These are phyloP conservation scores for Drosophila leonis DNA, from an alignment of 2,888 invertebrate species.

Conservation along the genomic window DNA sequence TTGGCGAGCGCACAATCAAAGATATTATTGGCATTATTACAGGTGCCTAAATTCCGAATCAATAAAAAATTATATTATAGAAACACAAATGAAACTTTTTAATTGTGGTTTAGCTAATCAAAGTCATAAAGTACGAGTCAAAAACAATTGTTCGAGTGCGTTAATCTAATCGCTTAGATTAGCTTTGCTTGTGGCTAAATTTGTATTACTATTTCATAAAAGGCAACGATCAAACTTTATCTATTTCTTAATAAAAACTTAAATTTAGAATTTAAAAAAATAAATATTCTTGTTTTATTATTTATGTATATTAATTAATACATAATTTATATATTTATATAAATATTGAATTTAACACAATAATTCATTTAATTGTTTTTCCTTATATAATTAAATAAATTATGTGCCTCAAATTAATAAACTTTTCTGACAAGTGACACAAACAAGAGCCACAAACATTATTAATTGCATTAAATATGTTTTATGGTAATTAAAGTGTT, in stretches of 20 bases:
- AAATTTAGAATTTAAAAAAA: neutral
- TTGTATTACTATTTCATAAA: neutral
- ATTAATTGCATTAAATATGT: conserved; percentile 1
- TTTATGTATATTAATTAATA: neutral
- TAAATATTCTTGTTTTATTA: neutral
- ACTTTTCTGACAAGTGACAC: neutral
- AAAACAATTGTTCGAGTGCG: conserved; percentile 15
- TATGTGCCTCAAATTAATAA: neutral
- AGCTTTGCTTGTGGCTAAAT: conserved; percentile 17
- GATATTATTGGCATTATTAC: conserved; percentile 73
- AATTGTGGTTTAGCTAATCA: conserved; percentile 20
- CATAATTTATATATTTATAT: neutral
- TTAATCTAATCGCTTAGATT: conserved; percentile 66
- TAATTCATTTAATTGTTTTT: too few species aligned
- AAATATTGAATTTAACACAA: neutral
- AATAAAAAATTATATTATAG: conserved; percentile 4
- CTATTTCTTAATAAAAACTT: neutral
- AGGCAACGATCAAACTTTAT: conserved; percentile 5
- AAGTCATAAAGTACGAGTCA: conserved; percentile 35
- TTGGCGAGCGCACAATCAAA: conserved; percentile 69
- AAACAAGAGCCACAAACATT: neutral
- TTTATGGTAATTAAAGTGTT: neutral
- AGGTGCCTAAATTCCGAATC: conserved; percentile 18
- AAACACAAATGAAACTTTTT: neutral
- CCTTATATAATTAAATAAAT: too few species aligned